These are phyloP conservation scores for Sericinus montela DNA, from an alignment of 2,888 invertebrate genomes.

Conservation along the genomic window DNA sequence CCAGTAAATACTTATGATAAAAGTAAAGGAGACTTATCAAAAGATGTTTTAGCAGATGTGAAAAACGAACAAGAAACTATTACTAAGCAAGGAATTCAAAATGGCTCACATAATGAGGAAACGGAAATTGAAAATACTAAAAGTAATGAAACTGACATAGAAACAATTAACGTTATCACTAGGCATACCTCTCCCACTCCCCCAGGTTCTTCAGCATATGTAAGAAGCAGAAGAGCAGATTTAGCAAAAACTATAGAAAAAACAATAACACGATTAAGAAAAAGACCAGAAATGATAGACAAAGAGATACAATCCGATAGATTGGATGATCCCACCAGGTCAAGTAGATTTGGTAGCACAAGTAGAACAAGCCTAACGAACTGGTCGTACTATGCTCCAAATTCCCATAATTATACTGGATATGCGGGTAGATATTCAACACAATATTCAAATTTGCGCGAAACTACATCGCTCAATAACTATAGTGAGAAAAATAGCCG, in stretches of 20 bases:
- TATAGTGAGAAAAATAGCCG: conserved; percentile 56
- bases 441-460: conserved; percentile 60
- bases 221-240: conserved; percentile 84
- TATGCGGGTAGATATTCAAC: conserved; percentile 72
- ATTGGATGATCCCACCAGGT: conserved; percentile 83
- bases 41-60: conserved; percentile 39
- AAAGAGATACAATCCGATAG: conserved; percentile 87
- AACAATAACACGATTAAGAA: conserved; percentile 80
- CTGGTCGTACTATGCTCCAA: conserved; percentile 82
- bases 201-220: conserved; percentile 81
- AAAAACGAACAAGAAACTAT: conserved; percentile 25
- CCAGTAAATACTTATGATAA: conserved; percentile 50
- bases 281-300: conserved; percentile 79
- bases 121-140: conserved; percentile 27
- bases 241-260: conserved; percentile 86
- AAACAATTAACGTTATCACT: conserved; percentile 82
- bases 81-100: conserved; percentile 28
- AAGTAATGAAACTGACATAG: conserved; percentile 41
- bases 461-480: conserved; percentile 38
- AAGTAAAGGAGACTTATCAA: conserved; percentile 41
- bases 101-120: conserved; percentile 28
- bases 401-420: conserved; percentile 56
- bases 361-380: conserved; percentile 80
- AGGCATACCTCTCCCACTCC: conserved; percentile 89
- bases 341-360: conserved; percentile 79